Evolutionary conservation across 2,888 invertebrate species (phyloP).

Genomic region (Heliconius charithonia): DNA sequence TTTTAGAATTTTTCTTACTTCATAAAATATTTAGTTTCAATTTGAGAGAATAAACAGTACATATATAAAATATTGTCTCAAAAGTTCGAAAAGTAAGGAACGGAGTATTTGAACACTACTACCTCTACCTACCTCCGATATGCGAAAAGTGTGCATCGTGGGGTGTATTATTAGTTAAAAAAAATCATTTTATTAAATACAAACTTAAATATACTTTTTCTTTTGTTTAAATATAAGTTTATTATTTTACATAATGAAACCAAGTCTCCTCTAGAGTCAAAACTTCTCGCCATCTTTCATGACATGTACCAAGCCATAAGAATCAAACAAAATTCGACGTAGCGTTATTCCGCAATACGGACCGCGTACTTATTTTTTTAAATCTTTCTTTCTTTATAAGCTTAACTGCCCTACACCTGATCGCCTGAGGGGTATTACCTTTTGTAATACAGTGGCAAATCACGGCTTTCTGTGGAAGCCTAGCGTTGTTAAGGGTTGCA

Average conservation of each 20-base stretch:
- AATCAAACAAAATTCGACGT: constrained; percentile 64
- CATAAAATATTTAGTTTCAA: too few relatives aligned
- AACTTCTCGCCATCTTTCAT: constrained; percentile 46
- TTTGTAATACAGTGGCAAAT: constrained; percentile 68
- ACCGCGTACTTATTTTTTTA: constrained; percentile 73
- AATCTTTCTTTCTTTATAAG: constrained; percentile 76
- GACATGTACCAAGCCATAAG: constrained; percentile 45
- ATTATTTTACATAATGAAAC: not conserved
- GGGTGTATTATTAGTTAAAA: too few relatives aligned
- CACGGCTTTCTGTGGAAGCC: constrained; percentile 62
- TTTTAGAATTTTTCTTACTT: not conserved
- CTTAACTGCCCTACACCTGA: constrained; percentile 78
- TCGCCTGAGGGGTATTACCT: constrained; percentile 74
- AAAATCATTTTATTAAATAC: too few relatives aligned
- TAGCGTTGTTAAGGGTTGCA: constrained; percentile 49
- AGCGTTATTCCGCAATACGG: constrained; percentile 71
- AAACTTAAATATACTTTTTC: not conserved
- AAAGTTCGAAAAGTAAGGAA: too few relatives aligned
- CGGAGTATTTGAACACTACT: too few relatives aligned
- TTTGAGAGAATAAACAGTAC: too few relatives aligned
- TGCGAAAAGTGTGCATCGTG: too few relatives aligned
- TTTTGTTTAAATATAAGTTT: not conserved
- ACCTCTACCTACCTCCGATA: too few relatives aligned
- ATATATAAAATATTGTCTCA: too few relatives aligned
- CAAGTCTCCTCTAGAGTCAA: not conserved